phyloP scores from a whole-genome alignment of 2,888 invertebrate genomes.

The Hypomecis punctinalis region DNA sequence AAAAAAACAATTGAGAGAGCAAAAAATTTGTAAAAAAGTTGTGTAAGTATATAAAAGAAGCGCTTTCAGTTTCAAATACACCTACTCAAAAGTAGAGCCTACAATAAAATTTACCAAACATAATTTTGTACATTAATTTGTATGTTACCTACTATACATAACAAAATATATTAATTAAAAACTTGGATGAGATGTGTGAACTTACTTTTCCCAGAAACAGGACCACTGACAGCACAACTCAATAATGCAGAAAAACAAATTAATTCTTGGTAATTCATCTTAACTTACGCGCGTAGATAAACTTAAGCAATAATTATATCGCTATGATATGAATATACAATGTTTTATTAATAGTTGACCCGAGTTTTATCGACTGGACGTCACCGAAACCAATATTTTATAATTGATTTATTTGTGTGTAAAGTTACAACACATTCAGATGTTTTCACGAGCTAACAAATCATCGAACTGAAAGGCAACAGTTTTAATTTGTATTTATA shows the following conservation, averaged over 20 bases:
- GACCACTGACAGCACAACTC: neutral
- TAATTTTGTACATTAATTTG: no score
- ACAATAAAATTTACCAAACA: no score
- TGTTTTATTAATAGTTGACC: neutral
- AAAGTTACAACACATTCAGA: neutral
- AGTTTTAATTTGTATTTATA: slow-evolving; percentile 7
- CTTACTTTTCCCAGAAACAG: slow-evolving; percentile 9
- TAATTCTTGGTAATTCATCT: neutral
- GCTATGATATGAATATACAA: neutral
- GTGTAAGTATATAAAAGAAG: no score
- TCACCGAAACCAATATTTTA: neutral
- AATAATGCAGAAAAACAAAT: slow-evolving; percentile 10
- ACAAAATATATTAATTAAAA: no score
- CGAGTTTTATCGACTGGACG: neutral
- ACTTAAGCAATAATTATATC: neutral
- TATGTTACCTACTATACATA: no score
- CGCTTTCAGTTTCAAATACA: no score
- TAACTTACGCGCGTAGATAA: neutral
- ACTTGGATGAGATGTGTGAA: neutral
- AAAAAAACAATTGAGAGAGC: no score
- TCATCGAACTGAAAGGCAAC: slow-evolving; percentile 1
- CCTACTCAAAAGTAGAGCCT: no score
- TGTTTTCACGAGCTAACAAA: slow-evolving; percentile 1
- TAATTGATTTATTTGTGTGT: neutral
- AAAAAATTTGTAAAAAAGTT: no score